Conservation (phyloP, 2,888 invertebrate species). For the Spodoptera littoralis region DNA sequence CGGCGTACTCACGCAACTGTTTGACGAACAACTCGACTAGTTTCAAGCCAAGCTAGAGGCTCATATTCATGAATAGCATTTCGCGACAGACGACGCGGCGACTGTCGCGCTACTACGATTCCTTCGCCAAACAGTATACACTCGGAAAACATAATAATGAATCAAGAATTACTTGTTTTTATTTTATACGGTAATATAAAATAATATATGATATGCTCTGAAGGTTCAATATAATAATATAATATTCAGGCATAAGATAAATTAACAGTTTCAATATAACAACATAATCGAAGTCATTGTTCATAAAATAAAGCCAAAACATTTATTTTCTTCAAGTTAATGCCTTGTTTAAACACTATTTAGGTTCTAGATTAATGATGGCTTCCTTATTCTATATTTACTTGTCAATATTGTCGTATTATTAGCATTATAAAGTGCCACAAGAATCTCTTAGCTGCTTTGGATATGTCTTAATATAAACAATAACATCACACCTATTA, state of each 20-base stretch:
- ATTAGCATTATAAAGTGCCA: slow-evolving; percentile 18
- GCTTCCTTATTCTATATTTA: slow-evolving; percentile 40
- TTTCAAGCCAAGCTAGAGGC: no score
- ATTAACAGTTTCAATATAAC: background rate
- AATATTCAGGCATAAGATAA: slow-evolving; percentile 28
- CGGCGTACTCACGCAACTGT: no score
- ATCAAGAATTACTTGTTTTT: no score
- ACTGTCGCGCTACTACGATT: no score
- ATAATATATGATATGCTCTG: slow-evolving; percentile 19
- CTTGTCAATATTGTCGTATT: slow-evolving; percentile 45
- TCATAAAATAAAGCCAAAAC: background rate
- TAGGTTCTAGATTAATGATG: slow-evolving; percentile 29
- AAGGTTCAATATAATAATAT: slow-evolving; percentile 16
- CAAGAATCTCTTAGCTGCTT: slow-evolving; percentile 37
- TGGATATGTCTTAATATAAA: slow-evolving; percentile 14
- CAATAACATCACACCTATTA: slow-evolving; percentile 4
- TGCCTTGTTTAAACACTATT: slow-evolving; percentile 33
- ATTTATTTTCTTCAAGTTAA: slow-evolving; percentile 22
- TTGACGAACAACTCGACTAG: no score
- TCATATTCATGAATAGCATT: no score
- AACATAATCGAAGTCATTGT: no score
- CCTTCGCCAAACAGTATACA: no score
- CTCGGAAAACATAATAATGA: no score
- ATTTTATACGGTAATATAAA: no score
- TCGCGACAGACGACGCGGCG: no score